These are phyloP conservation scores for Macrocentrus cingulum DNA, from an alignment of 1,140 invertebrate genomes.

Conservation along the genomic window DNA sequence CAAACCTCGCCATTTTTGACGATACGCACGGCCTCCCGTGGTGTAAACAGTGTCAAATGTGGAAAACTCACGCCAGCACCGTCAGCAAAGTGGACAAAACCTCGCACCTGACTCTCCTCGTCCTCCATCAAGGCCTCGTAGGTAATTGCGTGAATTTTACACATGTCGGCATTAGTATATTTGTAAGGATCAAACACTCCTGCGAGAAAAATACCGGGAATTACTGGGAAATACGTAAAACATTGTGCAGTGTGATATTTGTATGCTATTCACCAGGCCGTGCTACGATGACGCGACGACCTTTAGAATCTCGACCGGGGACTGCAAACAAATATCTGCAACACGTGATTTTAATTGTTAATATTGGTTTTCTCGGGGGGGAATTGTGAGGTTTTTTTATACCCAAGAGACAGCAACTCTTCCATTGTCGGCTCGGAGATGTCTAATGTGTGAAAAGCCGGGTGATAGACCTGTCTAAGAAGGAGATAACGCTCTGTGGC, in stretches of 20 bases:
- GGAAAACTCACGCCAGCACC: conserved; percentile 73
- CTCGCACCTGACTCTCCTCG: conserved; percentile 75
- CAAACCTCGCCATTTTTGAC: conserved; percentile 77
- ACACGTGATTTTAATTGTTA: conserved; percentile 16
- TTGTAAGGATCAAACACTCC: conserved; percentile 80
- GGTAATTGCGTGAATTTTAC: conserved; percentile 73
- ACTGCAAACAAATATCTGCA: conserved; percentile 74
- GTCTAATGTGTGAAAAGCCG: conserved; percentile 75
- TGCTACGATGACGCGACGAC: conserved; percentile 76
- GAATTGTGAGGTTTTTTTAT: conserved; percentile 26
- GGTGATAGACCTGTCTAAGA: conserved; percentile 70
- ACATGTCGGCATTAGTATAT: conserved; percentile 78
- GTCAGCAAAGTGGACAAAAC: conserved; percentile 74
- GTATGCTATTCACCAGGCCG: conserved; percentile 66
- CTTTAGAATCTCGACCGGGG: conserved; percentile 73
- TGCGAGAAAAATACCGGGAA: conserved; percentile 39
- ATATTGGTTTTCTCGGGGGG: too few species aligned
- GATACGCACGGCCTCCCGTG: conserved; percentile 74
- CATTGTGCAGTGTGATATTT: background rate
- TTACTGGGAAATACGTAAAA: background rate
- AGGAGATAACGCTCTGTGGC: conserved; percentile 79
- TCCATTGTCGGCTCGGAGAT: conserved; percentile 69
- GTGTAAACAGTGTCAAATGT: conserved; percentile 74
- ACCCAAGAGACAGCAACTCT: conserved; percentile 73
- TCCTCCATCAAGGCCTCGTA: conserved; percentile 82